phyloP scores from a whole-genome alignment of 2,797 vertebrate genomes.

The Cirrhinus mrigala region DNA sequence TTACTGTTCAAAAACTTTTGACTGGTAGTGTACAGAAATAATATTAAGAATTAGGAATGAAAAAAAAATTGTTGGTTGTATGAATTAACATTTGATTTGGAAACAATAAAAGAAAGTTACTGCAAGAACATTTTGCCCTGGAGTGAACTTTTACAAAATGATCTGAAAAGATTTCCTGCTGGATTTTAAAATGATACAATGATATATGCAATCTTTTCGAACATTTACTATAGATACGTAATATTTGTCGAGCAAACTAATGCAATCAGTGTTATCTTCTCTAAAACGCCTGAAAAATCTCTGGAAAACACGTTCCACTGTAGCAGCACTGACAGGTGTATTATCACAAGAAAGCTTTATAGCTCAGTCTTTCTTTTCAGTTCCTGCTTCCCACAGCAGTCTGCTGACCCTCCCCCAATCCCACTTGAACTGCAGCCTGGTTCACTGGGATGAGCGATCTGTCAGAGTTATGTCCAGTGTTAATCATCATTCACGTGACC shows the following conservation, averaged over 20 bases:
- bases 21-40: neutral
- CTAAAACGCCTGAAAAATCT: neutral
- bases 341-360: conserved; percentile 20
- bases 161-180: neutral
- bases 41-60: neutral
- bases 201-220: neutral
- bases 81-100: no score
- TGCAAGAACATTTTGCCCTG: neutral
- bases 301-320: neutral
- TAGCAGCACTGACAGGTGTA: neutral
- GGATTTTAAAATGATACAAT: neutral
- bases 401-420: conserved; percentile 26
- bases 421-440: conserved; percentile 10
- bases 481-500: conserved; percentile 44
- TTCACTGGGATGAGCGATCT: conserved; percentile 32
- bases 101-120: neutral
- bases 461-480: conserved; percentile 33
- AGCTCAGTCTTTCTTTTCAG: conserved; percentile 30
- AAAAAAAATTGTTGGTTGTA: neutral
- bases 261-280: neutral
- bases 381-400: neutral
- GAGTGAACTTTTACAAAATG: neutral
- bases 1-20: no score
- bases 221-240: neutral
- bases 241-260: neutral